phyloP scores from a whole-genome alignment of 1,140 invertebrate genomes.

The Drosophila bifasciata region DNA sequence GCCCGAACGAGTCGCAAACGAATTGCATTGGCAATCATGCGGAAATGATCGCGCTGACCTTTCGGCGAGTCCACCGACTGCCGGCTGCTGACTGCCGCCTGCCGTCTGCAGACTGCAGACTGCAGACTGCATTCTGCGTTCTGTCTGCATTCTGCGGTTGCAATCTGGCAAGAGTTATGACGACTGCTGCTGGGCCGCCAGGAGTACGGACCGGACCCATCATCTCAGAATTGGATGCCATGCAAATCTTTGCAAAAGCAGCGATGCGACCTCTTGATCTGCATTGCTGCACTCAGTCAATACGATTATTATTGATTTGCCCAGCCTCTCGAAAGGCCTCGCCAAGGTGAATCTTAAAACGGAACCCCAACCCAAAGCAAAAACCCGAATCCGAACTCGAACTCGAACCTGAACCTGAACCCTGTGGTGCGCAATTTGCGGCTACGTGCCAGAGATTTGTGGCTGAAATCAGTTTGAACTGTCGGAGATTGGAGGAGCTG shows the following conservation, averaged over 20 bases:
- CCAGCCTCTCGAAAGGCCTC: constrained; percentile 32
- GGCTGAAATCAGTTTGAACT: constrained; percentile 76
- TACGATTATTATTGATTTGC: constrained; percentile 81
- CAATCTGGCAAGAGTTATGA: constrained; percentile 23
- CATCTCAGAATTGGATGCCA: neutral
- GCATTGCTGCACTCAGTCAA: constrained; percentile 70
- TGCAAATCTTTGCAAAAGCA: constrained; percentile 38
- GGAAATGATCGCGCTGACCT: constrained; percentile 82
- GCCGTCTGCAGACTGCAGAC: too few relatives aligned
- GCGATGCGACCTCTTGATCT: constrained; percentile 79
- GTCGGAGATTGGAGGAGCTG: constrained; percentile 2
- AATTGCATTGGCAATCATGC: constrained; percentile 79
- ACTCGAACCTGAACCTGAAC: constrained; percentile 39
- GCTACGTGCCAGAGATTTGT: constrained; percentile 66
- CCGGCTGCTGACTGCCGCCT: constrained; percentile 8
- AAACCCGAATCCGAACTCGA: constrained; percentile 32
- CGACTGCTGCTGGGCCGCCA: constrained; percentile 23
- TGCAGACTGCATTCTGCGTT: constrained; percentile 21
- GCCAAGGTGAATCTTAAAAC: constrained; percentile 52
- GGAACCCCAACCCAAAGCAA: constrained; percentile 17
- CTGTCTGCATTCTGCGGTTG: constrained; percentile 29
- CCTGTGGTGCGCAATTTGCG: constrained; percentile 59
- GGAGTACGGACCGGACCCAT: constrained; percentile 1
- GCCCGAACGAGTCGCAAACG: constrained; percentile 42
- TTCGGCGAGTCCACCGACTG: constrained; percentile 57